These are phyloP conservation scores for Pelusios castaneus DNA, from an alignment of 2,113 vertebrate genomes.

Conservation along the genomic window DNA sequence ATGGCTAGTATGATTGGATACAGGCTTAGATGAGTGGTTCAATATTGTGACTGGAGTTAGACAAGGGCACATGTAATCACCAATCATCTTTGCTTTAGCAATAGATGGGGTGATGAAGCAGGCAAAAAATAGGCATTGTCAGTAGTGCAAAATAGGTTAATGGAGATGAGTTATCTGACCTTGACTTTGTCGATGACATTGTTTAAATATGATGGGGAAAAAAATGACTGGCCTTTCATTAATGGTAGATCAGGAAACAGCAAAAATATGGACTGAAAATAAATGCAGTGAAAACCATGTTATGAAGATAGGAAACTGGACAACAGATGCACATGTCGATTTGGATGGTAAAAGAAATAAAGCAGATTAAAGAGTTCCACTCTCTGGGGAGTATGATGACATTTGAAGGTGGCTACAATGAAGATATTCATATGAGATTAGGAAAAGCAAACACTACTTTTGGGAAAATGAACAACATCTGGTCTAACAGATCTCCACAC, in stretches of 20 bases:
- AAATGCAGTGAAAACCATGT: not conserved
- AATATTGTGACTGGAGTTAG: not conserved
- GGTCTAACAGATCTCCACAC: not conserved
- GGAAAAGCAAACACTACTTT: not conserved
- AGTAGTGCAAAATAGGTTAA: not conserved
- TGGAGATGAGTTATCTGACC: not conserved
- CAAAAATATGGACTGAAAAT: not conserved
- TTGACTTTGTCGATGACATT: not conserved
- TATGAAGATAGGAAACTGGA: not conserved
- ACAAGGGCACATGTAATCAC: not conserved
- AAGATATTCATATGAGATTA: not conserved
- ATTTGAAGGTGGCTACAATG: not conserved
- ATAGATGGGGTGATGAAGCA: not conserved
- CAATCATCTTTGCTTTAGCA: not conserved
- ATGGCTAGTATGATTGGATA: not conserved
- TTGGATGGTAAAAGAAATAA: not conserved
- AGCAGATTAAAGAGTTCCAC: not conserved
- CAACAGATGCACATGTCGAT: not conserved
- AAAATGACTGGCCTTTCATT: not conserved
- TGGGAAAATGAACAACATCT: not conserved
- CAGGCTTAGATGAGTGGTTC: not conserved
- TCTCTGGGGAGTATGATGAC: not conserved
- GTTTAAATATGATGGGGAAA: not conserved
- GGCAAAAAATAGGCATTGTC: no score
- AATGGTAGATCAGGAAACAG: not conserved